These are phyloP conservation scores for Trachelipus rathkii DNA, from an alignment of 1,140 invertebrate species.

Conservation along the genomic window DNA sequence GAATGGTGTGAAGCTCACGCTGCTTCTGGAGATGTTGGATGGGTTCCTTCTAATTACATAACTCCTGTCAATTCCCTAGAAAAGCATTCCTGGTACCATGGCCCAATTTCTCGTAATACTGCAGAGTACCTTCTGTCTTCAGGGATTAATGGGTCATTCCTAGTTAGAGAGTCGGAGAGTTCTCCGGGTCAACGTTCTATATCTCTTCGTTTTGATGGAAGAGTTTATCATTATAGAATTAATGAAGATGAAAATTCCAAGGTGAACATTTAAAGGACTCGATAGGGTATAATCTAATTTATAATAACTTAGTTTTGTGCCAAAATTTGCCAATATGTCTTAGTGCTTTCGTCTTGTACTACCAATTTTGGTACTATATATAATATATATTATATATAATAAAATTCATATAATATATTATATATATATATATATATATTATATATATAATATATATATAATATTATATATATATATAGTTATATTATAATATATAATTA, in stretches of 20 bases:
- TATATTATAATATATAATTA: too few relatives aligned
- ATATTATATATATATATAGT: too few relatives aligned
- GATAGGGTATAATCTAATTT: too few relatives aligned
- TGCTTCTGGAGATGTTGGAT: conserved; percentile 81
- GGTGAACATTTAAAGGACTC: conserved; percentile 51
- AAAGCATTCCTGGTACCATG: conserved; percentile 99
- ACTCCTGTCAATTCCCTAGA: conserved; percentile 95
- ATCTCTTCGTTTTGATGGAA: conserved; percentile 75
- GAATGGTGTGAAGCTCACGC: conserved; percentile 99
- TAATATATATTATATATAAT: too few relatives aligned
- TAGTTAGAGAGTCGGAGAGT: conserved; percentile 94
- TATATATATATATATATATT: too few relatives aligned
- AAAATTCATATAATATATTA: too few relatives aligned
- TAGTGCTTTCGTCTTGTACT: too few relatives aligned
- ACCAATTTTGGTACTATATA: too few relatives aligned
- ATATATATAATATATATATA: too few relatives aligned
- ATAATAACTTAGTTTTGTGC: too few relatives aligned
- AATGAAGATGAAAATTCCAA: conserved; percentile 90
- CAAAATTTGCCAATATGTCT: too few relatives aligned
- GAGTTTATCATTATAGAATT: conserved; percentile 79
- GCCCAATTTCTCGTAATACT: conserved; percentile 87
- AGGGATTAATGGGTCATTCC: conserved; percentile 94
- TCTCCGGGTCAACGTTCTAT: conserved; percentile 97
- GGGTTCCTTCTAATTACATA: conserved; percentile 98
- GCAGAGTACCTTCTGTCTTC: conserved; percentile 96